Evolutionary conservation across 1,140 invertebrate genomes (phyloP).

Genomic region (Vanessa atalanta): DNA sequence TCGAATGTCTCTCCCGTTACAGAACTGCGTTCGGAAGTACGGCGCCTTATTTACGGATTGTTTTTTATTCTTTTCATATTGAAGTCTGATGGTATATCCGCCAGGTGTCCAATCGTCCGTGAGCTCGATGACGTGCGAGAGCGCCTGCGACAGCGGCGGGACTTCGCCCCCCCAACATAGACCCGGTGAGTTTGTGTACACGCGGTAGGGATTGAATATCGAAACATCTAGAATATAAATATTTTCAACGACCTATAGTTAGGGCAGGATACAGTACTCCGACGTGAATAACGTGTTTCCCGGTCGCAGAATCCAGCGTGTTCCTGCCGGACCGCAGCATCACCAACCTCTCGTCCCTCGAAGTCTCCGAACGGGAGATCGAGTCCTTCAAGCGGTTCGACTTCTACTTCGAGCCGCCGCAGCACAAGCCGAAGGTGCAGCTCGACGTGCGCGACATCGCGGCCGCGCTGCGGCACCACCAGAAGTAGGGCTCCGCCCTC

Average conservation of each 20-base stretch:
- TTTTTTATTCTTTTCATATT: neutral
- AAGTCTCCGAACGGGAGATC: slow-evolving; percentile 65
- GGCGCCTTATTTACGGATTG: too few relatives aligned
- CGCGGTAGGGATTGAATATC: too few relatives aligned
- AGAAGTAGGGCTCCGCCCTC: slow-evolving; percentile 35
- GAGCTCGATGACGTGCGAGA: slow-evolving; percentile 9
- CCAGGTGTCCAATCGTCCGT: slow-evolving; percentile 28
- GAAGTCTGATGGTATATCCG: neutral
- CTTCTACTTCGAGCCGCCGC: slow-evolving; percentile 68
- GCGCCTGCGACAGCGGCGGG: slow-evolving; percentile 10
- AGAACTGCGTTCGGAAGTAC: too few relatives aligned
- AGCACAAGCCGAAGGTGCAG: slow-evolving; percentile 57
- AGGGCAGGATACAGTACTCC: too few relatives aligned
- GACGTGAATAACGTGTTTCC: too few relatives aligned
- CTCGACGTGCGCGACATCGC: slow-evolving; percentile 52
- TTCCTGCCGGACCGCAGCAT: slow-evolving; percentile 64
- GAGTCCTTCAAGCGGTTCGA: slow-evolving; percentile 73
- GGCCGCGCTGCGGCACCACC: slow-evolving; percentile 42
- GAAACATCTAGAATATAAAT: too few relatives aligned
- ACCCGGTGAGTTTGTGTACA: slow-evolving; percentile 20
- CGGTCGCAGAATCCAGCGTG: slow-evolving; percentile 55
- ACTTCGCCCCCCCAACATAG: slow-evolving; percentile 11
- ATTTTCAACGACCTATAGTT: too few relatives aligned
- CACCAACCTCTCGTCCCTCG: slow-evolving; percentile 63
- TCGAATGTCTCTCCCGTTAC: too few relatives aligned